Conservation (phyloP, 2,797 vertebrate species). For the Rhodeus uyekii region DNA sequence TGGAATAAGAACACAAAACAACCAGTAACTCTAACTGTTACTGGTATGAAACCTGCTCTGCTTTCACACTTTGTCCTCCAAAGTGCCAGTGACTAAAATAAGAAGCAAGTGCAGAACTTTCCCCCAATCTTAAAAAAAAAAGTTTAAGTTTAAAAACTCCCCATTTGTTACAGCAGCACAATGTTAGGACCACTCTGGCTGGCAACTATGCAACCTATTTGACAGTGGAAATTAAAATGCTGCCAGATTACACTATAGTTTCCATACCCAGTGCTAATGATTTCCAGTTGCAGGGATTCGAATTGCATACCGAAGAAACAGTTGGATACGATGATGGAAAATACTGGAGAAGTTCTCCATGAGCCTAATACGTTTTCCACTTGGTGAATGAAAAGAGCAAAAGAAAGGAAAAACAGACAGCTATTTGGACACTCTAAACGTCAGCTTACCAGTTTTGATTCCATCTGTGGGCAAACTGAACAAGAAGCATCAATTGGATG, state of each 20-base stretch:
- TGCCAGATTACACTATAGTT: slow-evolving; percentile 25
- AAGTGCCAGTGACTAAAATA: slow-evolving; percentile 4
- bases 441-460: slow-evolving; percentile 95
- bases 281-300: slow-evolving; percentile 47
- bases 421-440: background rate
- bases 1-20: background rate
- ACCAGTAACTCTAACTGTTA: background rate
- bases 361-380: slow-evolving; percentile 24
- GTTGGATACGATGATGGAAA: slow-evolving; percentile 50
- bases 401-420: slow-evolving; percentile 25
- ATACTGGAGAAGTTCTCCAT: slow-evolving; percentile 20
- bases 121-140: no score
- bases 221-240: slow-evolving; percentile 37
- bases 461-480: slow-evolving; percentile 98
- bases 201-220: background rate
- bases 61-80: background rate
- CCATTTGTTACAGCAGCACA: background rate
- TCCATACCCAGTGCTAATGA: slow-evolving; percentile 40
- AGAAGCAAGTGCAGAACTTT: background rate
- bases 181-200: slow-evolving; percentile 45
- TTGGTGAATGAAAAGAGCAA: slow-evolving; percentile 9
- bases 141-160: background rate
- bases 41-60: slow-evolving; percentile 11
- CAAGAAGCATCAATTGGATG: slow-evolving; percentile 92
- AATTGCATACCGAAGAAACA: slow-evolving; percentile 2